phyloP scores from a whole-genome alignment of 2,888 invertebrate genomes.

The Orchestes rusci region DNA sequence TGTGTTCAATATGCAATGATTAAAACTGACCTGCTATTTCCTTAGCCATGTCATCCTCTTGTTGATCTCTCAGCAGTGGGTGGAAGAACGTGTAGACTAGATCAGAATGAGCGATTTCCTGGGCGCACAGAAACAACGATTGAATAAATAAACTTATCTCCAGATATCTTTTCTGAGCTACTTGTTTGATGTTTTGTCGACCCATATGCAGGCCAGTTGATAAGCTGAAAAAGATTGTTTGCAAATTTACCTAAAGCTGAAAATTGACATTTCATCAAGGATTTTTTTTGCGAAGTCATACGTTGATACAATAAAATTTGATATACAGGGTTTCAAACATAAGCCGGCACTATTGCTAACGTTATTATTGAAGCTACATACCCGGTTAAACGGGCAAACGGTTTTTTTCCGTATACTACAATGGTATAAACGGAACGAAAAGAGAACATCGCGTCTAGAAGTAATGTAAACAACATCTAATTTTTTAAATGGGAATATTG shows the following conservation, averaged over 20 bases:
- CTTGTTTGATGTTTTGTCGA: slow-evolving; percentile 89
- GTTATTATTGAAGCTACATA: no score
- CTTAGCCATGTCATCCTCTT: slow-evolving; percentile 72
- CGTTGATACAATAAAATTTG: no score
- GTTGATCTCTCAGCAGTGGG: slow-evolving; percentile 88
- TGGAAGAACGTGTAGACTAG: slow-evolving; percentile 99
- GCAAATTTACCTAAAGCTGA: neutral
- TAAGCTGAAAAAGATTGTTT: slow-evolving; percentile 52
- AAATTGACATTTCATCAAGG: neutral
- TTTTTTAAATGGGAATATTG: no score
- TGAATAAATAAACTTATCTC: slow-evolving; percentile 85
- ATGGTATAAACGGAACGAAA: no score
- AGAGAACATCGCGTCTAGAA: no score
- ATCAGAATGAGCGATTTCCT: slow-evolving; percentile 93
- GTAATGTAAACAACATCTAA: no score
- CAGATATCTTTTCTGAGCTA: slow-evolving; percentile 84
- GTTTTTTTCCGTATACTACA: no score
- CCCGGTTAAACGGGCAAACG: no score
- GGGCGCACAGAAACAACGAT: slow-evolving; percentile 77
- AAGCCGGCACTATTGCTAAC: no score
- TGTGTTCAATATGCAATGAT: neutral
- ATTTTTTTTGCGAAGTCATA: no score
- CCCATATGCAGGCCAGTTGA: slow-evolving; percentile 76
- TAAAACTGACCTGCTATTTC: slow-evolving; percentile 62
- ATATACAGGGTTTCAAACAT: no score